phyloP scores from a whole-genome alignment of 1,140 invertebrate species.

The Parapsyche elsis region DNA sequence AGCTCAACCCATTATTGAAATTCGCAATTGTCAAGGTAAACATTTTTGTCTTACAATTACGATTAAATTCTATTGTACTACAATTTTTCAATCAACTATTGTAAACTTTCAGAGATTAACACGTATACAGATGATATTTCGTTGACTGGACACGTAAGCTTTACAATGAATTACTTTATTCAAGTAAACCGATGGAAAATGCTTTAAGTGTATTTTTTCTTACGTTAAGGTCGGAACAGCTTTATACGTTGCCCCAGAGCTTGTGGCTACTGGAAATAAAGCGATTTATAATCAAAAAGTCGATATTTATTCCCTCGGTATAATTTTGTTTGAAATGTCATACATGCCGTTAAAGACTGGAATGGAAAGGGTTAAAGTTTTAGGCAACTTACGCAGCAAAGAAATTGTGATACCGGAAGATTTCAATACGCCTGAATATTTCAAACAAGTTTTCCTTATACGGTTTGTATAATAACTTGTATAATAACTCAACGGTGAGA shows the following conservation, averaged over 20 bases:
- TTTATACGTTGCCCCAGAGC: constrained; percentile 92
- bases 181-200: background rate
- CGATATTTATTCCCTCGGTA: constrained; percentile 89
- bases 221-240: constrained; percentile 84
- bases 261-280: constrained; percentile 75
- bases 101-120: background rate
- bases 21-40: constrained; percentile 47
- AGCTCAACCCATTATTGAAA: constrained; percentile 47
- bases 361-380: constrained; percentile 88
- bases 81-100: background rate
- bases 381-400: constrained; percentile 74
- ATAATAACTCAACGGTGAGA: background rate
- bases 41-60: background rate
- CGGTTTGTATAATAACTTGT: constrained; percentile 43
- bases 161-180: constrained; percentile 17
- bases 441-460: constrained; percentile 55
- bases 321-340: constrained; percentile 97
- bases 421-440: constrained; percentile 55
- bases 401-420: constrained; percentile 74
- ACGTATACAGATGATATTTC: constrained; percentile 49
- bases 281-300: constrained; percentile 92
- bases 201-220: constrained; percentile 20
- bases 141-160: constrained; percentile 54
- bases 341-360: constrained; percentile 82
- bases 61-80: background rate